Percentiles rank a stretch among this genome's conserved stretches.
Evolutionary conservation across 2,888 invertebrate genomes (phyloP).

Genomic region (Prionchulus punctatus): DNA sequence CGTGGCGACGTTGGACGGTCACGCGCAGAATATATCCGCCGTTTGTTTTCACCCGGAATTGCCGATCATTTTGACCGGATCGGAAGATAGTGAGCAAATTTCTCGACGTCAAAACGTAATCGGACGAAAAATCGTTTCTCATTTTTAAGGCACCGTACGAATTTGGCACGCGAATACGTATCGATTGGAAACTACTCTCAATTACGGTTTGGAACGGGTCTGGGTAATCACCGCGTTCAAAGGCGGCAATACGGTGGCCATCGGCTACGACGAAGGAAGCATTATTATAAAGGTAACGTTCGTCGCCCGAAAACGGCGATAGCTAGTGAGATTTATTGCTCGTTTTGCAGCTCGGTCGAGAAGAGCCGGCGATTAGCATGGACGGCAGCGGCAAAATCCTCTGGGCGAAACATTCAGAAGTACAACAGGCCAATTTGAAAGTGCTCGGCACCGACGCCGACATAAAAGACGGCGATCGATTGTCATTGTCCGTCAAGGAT

Average conservation of each 20-base stretch:
- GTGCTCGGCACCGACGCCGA: conserved; percentile 28
- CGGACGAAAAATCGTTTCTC: not conserved
- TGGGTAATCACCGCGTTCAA: conserved; percentile 87
- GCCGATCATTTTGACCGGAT: conserved; percentile 87
- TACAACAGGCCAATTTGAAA: conserved; percentile 52
- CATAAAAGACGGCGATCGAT: conserved; percentile 61
- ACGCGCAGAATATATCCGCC: conserved; percentile 72
- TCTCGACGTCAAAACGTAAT: not conserved
- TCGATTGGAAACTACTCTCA: conserved; percentile 74
- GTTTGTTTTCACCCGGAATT: conserved; percentile 96
- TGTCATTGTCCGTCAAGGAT: conserved; percentile 86
- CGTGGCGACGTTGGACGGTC: conserved; percentile 91
- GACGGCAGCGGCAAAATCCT: conserved; percentile 94
- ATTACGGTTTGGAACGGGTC: conserved; percentile 92
- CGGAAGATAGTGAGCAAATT: conserved; percentile 55
- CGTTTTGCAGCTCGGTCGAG: conserved; percentile 60
- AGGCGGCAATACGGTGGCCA: conserved; percentile 85
- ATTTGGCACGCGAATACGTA: conserved; percentile 99
- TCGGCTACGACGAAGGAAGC: conserved; percentile 93
- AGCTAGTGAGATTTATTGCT: not conserved
- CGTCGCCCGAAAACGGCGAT: not conserved
- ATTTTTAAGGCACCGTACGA: conserved; percentile 58
- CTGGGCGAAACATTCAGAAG: conserved; percentile 95
- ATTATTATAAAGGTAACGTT: conserved; percentile 62
- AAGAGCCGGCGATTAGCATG: conserved; percentile 92